phyloP scores from a whole-genome alignment of 2,113 vertebrate species.

The Calyptomena viridis region DNA sequence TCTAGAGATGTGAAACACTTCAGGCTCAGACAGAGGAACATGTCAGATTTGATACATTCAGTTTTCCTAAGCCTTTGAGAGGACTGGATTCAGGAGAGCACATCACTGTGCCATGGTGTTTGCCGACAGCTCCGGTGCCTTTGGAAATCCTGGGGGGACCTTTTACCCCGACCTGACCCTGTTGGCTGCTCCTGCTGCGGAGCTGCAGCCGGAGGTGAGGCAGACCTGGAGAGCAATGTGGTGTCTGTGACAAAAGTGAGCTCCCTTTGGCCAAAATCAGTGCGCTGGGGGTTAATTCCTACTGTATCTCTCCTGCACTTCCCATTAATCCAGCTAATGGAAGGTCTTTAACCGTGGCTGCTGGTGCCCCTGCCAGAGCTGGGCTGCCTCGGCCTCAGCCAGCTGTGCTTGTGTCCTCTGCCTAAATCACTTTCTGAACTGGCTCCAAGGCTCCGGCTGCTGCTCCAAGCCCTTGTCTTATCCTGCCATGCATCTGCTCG shows the following conservation, averaged over 20 bases:
- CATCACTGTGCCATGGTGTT: not conserved
- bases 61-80: not conserved
- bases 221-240: not conserved
- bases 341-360: not conserved
- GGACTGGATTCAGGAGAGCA: not conserved
- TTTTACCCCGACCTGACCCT: not conserved
- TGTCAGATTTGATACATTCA: accelerated
- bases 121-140: not conserved
- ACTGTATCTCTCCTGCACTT: accelerated
- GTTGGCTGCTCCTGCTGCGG: not conserved
- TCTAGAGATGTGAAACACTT: not conserved
- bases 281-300: not conserved
- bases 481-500: not conserved
- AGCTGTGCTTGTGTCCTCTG: not conserved
- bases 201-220: not conserved
- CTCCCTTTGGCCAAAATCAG: not conserved
- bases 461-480: not conserved
- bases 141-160: not conserved
- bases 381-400: not conserved
- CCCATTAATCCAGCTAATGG: not conserved
- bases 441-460: slow-evolving; percentile 11
- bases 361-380: not conserved
- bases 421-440: not conserved
- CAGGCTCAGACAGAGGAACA: not conserved
- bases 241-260: not conserved